These are phyloP conservation scores for Eumacrocentrus americanus DNA, from an alignment of 2,888 invertebrate species.

Conservation along the genomic window DNA sequence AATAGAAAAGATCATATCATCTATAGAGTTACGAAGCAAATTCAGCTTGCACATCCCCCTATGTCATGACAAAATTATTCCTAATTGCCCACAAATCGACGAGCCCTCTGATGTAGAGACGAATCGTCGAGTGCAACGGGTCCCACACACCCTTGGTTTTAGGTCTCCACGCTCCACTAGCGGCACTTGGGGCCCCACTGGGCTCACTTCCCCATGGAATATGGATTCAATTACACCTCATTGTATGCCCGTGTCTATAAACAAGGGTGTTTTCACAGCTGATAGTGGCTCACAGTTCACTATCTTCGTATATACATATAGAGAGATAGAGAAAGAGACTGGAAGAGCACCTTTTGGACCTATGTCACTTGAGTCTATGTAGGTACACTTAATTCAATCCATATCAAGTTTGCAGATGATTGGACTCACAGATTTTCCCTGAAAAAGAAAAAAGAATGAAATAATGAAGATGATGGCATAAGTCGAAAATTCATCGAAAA, in stretches of 20 bases:
- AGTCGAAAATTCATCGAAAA: too few relatives aligned
- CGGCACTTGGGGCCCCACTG: slow-evolving; percentile 5
- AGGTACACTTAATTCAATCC: too few relatives aligned
- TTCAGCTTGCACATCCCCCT: too few relatives aligned
- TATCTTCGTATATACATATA: too few relatives aligned
- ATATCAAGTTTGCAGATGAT: too few relatives aligned
- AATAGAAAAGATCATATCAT: too few relatives aligned
- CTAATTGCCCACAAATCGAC: slow-evolving; percentile 59
- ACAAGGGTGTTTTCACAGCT: slow-evolving; percentile 60
- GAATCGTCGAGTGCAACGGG: slow-evolving; percentile 29
- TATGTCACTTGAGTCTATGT: not conserved
- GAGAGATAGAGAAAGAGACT: not conserved
- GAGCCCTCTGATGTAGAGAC: slow-evolving; percentile 38
- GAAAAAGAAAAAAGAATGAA: too few relatives aligned
- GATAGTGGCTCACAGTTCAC: slow-evolving; percentile 42
- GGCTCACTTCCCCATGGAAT: slow-evolving; percentile 41
- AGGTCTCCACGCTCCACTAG: slow-evolving; percentile 29
- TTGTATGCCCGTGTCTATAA: slow-evolving; percentile 57
- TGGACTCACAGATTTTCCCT: too few relatives aligned
- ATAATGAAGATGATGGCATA: too few relatives aligned
- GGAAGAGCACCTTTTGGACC: not conserved
- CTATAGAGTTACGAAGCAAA: too few relatives aligned
- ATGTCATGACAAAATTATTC: slow-evolving; percentile 41
- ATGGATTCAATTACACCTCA: slow-evolving; percentile 60
- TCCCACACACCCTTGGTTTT: slow-evolving; percentile 19